Base-by-base conservation (phyloP, 2,113 vertebrate species). In the Dasyornis broadbenti region DNA sequence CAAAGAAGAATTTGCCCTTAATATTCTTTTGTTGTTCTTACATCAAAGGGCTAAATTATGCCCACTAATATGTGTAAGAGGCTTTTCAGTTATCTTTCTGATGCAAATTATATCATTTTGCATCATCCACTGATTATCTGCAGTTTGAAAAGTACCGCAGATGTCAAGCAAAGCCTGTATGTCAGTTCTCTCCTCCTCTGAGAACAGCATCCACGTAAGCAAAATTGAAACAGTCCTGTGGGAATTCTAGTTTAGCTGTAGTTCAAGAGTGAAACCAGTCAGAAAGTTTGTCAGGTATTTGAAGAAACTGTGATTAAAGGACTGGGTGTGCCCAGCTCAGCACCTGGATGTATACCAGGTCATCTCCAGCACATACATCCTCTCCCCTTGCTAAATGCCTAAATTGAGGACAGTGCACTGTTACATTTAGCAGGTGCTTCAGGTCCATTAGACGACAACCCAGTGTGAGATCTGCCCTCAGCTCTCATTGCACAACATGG, bases 31-130 rank as follows among this genome's bases (percentile, higher is more conserved):
- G 86, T 60, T 93, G 28, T 72, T 92, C 53, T 59, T 53, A 89
- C 50, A 94, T 93, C 64, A 92, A 90, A 95, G 31, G 80, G 72
- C 54, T 93, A 81, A 88, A 93, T 93, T 86, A 71, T 90, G 85
- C 39, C 72, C 86, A 68, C 60, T 94, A 73, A 65, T 90, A 93
- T 33, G 49, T 82, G 64, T 89, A 68, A 96, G 80, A 92, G 35
- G 64, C 21, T 96, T 93, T 92, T 90, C 77, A 83, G 82, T 72
- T 93, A 82, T 78, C 76, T 94, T 94, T 94, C 64, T 93, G 88
- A 94, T 96, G 90, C 72, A 91, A 95, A 86, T 93, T 50, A 75
- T 71, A 90, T 78, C 3, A 84, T 90, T 93, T 95, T 92, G 69
- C 82, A 64, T 93, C 84, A 94, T 50, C 80, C 80, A 91, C 64